Conservation (phyloP, 2,797 vertebrate species). For the Cryptoprocta ferox region DNA sequence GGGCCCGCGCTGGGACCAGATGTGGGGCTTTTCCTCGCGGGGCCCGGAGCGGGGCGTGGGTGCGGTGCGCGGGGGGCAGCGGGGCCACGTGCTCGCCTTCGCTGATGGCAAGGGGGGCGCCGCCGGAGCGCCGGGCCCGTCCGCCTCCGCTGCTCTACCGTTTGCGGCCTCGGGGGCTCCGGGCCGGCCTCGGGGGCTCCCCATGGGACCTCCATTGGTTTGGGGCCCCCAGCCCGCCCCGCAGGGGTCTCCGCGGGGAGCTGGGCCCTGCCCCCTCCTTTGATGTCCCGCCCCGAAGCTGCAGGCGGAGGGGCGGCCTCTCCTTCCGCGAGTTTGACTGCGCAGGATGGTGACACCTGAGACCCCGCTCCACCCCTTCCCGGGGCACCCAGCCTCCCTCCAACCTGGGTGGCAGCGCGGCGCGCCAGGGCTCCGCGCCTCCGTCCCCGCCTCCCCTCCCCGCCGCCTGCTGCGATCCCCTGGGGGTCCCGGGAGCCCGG, state of each 20-base stretch:
- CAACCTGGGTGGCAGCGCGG: background rate
- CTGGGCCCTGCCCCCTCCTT: slow-evolving; percentile 10
- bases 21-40: background rate
- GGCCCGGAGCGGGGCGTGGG: background rate
- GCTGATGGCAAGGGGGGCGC: background rate
- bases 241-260: background rate
- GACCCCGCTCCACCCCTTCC: slow-evolving; percentile 51
- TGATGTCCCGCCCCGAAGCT: slow-evolving; percentile 71
- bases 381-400: background rate
- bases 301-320: background rate
- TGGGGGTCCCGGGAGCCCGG: background rate
- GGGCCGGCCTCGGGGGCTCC: background rate
- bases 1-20: background rate
- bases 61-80: background rate
- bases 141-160: background rate
- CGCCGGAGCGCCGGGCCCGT: background rate
- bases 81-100: background rate
- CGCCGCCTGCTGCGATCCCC: background rate
- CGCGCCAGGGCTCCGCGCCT: background rate
- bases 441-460: background rate
- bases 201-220: background rate
- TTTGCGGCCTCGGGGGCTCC: background rate
- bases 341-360: slow-evolving; percentile 67
- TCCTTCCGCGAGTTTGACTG: background rate
- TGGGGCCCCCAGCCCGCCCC: background rate